Conservation (phyloP, 2,113 vertebrate genomes). For the Engystomops pustulosus region DNA sequence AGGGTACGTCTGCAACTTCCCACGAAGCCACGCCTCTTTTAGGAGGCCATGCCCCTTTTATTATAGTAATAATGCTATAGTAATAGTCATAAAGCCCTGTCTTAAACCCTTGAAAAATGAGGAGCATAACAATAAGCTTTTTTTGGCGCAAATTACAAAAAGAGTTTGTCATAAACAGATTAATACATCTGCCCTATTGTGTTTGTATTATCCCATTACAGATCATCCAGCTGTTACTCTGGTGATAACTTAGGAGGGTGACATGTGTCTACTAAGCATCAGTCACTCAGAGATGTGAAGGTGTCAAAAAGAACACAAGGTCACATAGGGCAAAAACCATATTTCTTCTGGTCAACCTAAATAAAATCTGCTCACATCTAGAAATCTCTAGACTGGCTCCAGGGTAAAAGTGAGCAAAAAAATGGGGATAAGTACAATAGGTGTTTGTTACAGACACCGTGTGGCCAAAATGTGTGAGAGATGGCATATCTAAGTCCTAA, state of each 20-base stretch:
- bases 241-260: not conserved
- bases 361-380: not conserved
- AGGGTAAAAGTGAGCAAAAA: not conserved
- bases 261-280: not conserved
- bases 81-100: too few species aligned
- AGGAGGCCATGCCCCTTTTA: too few species aligned
- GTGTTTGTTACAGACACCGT: not conserved
- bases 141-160: too few species aligned
- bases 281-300: not conserved
- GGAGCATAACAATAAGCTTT: too few species aligned
- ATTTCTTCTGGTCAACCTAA: not conserved
- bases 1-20: too few species aligned
- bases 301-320: not conserved
- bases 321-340: slow-evolving; percentile 39
- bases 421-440: not conserved
- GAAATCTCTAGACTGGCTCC: not conserved
- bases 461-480: not conserved
- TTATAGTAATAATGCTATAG: too few species aligned
- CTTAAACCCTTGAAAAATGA: too few species aligned
- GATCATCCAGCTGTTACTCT: slow-evolving; percentile 23
- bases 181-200: too few species aligned
- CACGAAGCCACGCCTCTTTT: too few species aligned
- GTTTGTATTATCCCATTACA: too few species aligned
- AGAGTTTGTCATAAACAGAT: too few species aligned
- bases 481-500: not conserved